Evolutionary conservation across 2,113 vertebrate genomes (phyloP).

Genomic region (Pangasianodon gigas): DNA sequence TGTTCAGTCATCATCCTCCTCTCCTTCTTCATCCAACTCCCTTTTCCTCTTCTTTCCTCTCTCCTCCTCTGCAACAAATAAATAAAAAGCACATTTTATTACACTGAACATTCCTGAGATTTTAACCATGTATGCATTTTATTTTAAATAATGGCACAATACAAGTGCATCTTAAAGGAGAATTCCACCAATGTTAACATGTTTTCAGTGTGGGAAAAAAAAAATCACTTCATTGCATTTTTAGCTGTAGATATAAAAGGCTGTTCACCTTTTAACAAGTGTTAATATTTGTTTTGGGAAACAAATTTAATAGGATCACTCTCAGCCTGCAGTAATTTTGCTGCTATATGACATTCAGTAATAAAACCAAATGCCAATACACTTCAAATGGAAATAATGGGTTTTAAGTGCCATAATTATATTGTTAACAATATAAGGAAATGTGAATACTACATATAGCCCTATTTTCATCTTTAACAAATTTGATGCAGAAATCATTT

Average conservation of each 20-base stretch:
- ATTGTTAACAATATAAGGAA: neutral
- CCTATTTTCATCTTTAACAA: neutral
- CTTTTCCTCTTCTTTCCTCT: slow-evolving; percentile 95
- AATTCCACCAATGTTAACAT: neutral
- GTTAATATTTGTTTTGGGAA: neutral
- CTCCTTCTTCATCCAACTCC: slow-evolving; percentile 91
- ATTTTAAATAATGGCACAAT: neutral
- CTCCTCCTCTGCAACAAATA: slow-evolving; percentile 76
- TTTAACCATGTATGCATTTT: neutral
- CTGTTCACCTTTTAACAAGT: neutral
- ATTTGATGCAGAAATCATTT: neutral
- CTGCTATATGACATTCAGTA: neutral
- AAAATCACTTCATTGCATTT: no score
- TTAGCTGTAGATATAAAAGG: neutral
- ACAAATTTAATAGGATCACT: neutral
- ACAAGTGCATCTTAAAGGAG: neutral
- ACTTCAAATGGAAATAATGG: neutral
- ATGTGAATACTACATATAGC: neutral
- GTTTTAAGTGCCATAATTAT: neutral
- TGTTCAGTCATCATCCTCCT: slow-evolving; percentile 86
- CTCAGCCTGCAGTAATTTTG: neutral
- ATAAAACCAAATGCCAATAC: neutral
- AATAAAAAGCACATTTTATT: neutral
- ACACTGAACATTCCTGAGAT: neutral
- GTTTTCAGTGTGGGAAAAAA: neutral